Base-by-base conservation (phyloP, 1,140 invertebrate species). In the Cylas formicarius region DNA sequence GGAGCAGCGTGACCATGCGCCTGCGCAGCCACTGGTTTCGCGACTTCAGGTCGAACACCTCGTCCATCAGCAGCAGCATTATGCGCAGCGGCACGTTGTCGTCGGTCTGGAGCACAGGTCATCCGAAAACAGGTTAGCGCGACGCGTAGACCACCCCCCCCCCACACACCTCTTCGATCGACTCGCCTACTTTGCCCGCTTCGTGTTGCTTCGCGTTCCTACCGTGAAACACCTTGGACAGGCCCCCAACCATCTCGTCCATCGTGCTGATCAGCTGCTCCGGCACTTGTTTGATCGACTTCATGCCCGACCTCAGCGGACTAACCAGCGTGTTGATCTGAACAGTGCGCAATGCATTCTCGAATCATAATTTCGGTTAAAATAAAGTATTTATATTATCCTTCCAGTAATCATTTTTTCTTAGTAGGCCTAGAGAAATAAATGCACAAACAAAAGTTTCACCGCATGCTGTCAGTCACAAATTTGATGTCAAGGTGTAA, bases 1-100 rank as follows among this genome's bases (percentile, higher is more conserved):
- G 68, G 13, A 92, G 60, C 26, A 92, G 67, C 1, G 84, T 80
- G 2, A 91, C 81, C 54, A 94, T 82, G 38, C 85, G 72, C 38
- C 88, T 68, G 32, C 90, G 66, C 14, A 94, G 70, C 90, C 90
- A 95, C 55, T 90, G 86, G 67, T 90, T 90, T 55, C 86, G 75
- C 27, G 80, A 80, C 67, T 86, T 82, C 28, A 93, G 67, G 64
- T 93, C 90, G 70, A 94, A 94, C 3, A 94, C 82, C 74, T 94
- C 90, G 62, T 93, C 88, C 76, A 93, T 83, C 28, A 94, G 64
- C 2, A 92, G 66, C 22, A 94, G 64, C 67, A 93, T 78, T 51
- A 93, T 89, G 52, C 87, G 72, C 35, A 93, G 65, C 10, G 90
- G 90, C 68, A 93, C 89, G 67, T 89, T 90, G 56, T 90, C 86